Percentiles rank a stretch among this genome's conserved stretches.
Evolutionary conservation across 1,140 invertebrate species (phyloP).

Genomic region (Pissodes strobi): DNA sequence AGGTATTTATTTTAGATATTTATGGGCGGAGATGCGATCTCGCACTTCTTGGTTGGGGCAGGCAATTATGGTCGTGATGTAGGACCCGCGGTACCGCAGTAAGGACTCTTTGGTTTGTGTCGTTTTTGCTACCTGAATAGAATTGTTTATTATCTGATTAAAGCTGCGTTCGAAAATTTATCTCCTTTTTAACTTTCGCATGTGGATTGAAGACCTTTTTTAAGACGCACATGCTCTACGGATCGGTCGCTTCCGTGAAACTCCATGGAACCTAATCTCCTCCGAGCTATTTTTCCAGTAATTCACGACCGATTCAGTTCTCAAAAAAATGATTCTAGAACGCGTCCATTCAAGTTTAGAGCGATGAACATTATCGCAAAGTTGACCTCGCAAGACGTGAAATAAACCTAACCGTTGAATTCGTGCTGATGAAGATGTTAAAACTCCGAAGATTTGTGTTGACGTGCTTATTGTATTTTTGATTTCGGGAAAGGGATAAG

Average conservation of each 20-base stretch:
- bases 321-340: not conserved
- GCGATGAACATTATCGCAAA: slow-evolving; percentile 8
- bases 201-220: no score
- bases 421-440: slow-evolving; percentile 35
- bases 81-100: slow-evolving; percentile 29
- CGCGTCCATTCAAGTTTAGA: not conserved
- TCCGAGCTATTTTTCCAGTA: no score
- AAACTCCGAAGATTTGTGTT: slow-evolving; percentile 31
- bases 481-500: not conserved
- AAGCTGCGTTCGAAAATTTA: not conserved
- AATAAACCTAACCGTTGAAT: slow-evolving; percentile 23
- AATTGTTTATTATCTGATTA: slow-evolving; percentile 34
- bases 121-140: slow-evolving; percentile 37
- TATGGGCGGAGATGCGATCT: slow-evolving; percentile 35
- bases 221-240: no score
- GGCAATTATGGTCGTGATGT: slow-evolving; percentile 33
- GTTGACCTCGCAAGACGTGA: slow-evolving; percentile 1
- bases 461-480: slow-evolving; percentile 13
- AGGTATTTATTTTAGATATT: slow-evolving; percentile 39
- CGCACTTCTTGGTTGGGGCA: slow-evolving; percentile 32
- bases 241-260: no score
- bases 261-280: no score
- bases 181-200: not conserved
- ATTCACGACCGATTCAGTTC: not conserved
- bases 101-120: slow-evolving; percentile 34